Conservation (phyloP, 2,113 vertebrate genomes). For the Arizona elegans region DNA sequence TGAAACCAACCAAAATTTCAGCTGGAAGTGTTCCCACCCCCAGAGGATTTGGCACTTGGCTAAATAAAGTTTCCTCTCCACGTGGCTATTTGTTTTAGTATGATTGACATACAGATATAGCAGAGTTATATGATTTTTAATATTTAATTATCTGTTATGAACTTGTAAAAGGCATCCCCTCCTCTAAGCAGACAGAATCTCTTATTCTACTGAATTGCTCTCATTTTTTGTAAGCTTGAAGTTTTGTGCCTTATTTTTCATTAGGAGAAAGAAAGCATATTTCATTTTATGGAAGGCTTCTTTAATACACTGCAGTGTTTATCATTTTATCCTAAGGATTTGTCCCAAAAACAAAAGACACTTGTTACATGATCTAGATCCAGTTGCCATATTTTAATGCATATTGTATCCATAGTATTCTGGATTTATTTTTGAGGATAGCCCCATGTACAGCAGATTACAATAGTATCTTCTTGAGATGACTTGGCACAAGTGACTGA, state of each 20-base stretch:
- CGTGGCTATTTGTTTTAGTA: not conserved
- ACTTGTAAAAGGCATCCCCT: not conserved
- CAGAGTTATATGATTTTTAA: not conserved
- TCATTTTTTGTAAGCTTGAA: not conserved
- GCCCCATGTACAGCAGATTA: not conserved
- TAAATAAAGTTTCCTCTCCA: not conserved
- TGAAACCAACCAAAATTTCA: not conserved
- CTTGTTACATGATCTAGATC: not conserved
- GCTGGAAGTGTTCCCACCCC: not conserved
- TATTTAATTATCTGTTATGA: not conserved
- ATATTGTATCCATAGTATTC: not conserved
- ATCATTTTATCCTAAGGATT: not conserved
- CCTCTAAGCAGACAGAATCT: not conserved
- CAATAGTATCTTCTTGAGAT: not conserved
- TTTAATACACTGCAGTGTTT: not conserved
- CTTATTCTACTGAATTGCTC: not conserved
- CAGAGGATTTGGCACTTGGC: not conserved
- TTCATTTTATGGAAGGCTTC: not conserved
- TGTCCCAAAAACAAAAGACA: not conserved
- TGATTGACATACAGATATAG: not conserved
- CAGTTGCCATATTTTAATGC: not conserved
- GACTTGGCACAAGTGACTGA: not conserved
- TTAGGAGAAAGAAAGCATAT: not conserved
- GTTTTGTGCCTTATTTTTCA: not conserved
- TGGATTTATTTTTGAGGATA: not conserved